Evolutionary conservation across 2,888 invertebrate species (phyloP).

Genomic region (Microdon myrmicae): DNA sequence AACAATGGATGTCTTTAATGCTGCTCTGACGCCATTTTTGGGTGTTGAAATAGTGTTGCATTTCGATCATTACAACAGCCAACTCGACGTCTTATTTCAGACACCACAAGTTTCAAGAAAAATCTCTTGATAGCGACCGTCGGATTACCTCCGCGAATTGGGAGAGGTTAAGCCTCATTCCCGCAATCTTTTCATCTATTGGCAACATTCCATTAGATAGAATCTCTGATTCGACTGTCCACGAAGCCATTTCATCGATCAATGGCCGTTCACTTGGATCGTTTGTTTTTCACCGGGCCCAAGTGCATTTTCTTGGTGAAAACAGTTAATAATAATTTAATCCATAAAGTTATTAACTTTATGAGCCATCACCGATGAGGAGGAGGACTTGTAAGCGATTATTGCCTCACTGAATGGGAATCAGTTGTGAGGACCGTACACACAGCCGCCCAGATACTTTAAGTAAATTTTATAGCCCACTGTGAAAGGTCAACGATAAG

Average conservation of each 20-base stretch:
- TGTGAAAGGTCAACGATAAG: constrained; percentile 54
- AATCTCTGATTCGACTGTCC: constrained; percentile 33
- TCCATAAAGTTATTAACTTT: constrained; percentile 49
- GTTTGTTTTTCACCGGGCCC: constrained; percentile 34
- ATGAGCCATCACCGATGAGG: constrained; percentile 18
- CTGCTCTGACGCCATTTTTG: no score
- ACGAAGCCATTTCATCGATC: constrained; percentile 21
- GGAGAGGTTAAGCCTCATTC: no score
- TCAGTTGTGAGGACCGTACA: constrained; percentile 14
- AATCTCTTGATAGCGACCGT: no score
- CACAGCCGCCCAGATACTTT: constrained; percentile 18
- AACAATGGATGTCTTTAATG: no score
- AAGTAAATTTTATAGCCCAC: constrained; percentile 45
- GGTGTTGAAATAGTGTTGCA: no score
- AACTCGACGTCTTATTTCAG: no score
- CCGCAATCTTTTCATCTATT: no score
- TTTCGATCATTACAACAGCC: no score
- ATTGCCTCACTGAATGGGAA: constrained; percentile 25
- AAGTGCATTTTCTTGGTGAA: constrained; percentile 25
- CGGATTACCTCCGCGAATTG: not conserved
- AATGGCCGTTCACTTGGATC: constrained; percentile 8
- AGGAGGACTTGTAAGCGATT: constrained; percentile 12
- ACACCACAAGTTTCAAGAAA: no score
- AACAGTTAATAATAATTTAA: constrained; percentile 50
- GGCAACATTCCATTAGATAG: constrained; percentile 22